phyloP scores from a whole-genome alignment of 2,888 invertebrate genomes.

The Cynaeus angustus region DNA sequence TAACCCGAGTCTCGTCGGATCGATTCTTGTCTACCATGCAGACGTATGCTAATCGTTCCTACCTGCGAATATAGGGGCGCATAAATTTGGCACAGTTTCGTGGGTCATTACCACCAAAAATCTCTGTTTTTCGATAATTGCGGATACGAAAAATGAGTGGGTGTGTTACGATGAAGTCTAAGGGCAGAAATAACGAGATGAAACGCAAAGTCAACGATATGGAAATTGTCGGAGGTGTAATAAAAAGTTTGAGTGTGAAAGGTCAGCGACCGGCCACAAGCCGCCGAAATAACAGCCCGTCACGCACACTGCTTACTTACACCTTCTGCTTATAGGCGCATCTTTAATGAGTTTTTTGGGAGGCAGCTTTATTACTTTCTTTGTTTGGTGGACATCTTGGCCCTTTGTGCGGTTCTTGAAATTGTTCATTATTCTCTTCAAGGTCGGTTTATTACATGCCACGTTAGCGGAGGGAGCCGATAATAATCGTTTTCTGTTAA shows the following conservation, averaged over 20 bases:
- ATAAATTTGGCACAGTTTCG: slow-evolving; percentile 32
- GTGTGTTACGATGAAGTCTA: neutral
- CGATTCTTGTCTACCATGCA: slow-evolving; percentile 29
- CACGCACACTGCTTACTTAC: slow-evolving; percentile 58
- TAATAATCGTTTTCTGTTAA: slow-evolving; percentile 14
- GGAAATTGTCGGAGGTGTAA: slow-evolving; percentile 35
- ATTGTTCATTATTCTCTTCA: slow-evolving; percentile 3
- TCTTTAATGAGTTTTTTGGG: slow-evolving; percentile 57
- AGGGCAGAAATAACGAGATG: slow-evolving; percentile 6
- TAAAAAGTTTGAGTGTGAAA: slow-evolving; percentile 52
- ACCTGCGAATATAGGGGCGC: slow-evolving; percentile 12
- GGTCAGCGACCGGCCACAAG: slow-evolving; percentile 68
- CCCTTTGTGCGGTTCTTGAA: slow-evolving; percentile 37
- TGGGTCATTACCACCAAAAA: slow-evolving; percentile 17
- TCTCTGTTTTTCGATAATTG: neutral
- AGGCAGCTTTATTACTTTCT: slow-evolving; percentile 48
- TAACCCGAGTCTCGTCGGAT: slow-evolving; percentile 55
- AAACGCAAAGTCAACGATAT: slow-evolving; percentile 18
- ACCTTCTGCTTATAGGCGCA: slow-evolving; percentile 59
- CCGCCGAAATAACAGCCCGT: slow-evolving; percentile 65
- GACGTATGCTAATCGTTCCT: slow-evolving; percentile 33
- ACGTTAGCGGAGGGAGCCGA: neutral
- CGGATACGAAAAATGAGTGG: neutral
- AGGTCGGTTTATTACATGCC: slow-evolving; percentile 10
- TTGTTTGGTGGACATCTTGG: slow-evolving; percentile 28